A percentile compares a stretch with the other conserved stretches of the same genome.
Evolutionary conservation across 2,113 vertebrate genomes (phyloP).

Genomic region (Microcebus tavaratra): DNA sequence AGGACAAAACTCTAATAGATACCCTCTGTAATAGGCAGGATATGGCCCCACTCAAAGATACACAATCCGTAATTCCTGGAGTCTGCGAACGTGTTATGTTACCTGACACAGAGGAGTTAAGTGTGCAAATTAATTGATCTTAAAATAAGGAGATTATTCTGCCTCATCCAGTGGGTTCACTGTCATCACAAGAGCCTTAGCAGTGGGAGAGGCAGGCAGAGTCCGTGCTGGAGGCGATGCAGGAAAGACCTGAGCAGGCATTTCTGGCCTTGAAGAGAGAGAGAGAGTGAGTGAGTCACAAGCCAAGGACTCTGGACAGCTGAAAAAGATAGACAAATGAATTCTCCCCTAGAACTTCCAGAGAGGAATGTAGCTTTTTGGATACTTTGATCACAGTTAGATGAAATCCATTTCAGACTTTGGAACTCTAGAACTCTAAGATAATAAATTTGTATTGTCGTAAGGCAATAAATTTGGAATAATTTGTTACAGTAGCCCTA

Average conservation of each 20-base stretch:
- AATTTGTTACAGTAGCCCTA: not conserved
- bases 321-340: not conserved
- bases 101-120: not conserved
- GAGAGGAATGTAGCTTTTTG: not conserved
- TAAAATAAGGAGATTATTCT: not conserved
- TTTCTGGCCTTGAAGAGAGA: not conserved
- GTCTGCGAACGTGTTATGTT: not conserved
- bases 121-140: not conserved
- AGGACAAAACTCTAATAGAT: not conserved
- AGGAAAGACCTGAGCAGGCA: not conserved
- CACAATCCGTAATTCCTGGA: not conserved
- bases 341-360: not conserved
- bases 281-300: not conserved
- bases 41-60: not conserved
- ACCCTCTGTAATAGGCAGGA: not conserved
- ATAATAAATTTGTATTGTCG: not conserved
- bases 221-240: fast-evolving
- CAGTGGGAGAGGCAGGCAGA: not conserved
- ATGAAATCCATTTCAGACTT: not conserved
- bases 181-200: not conserved
- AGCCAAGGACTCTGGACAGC: not conserved
- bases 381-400: not conserved
- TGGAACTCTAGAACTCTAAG: not conserved
- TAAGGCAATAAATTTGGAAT: not conserved
- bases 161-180: fast-evolving